Percentiles rank a stretch among this genome's conserved stretches.
phyloP scores from a whole-genome alignment of 2,888 invertebrate genomes.

The Macroteleia sp. region DNA sequence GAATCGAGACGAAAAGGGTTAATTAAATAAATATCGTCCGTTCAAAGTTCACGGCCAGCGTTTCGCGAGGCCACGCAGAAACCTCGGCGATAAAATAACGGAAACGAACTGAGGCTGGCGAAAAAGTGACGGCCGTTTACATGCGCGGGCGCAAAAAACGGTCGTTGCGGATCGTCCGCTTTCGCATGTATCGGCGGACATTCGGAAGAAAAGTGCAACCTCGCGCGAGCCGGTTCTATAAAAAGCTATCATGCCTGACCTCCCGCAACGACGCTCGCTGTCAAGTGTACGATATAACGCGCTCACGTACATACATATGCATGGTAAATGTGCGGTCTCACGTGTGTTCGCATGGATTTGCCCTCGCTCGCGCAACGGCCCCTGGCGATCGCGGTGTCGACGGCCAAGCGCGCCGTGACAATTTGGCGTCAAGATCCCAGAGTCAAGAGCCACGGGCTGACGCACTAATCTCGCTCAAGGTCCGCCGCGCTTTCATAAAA shows the following conservation, averaged over 20 bases:
- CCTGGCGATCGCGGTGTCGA: constrained; percentile 50
- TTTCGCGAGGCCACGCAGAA: neutral
- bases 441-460: constrained; percentile 48
- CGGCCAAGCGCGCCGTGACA: constrained; percentile 54
- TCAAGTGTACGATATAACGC: constrained; percentile 69
- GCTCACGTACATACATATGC: constrained; percentile 27
- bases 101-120: constrained; percentile 18
- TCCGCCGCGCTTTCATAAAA: constrained; percentile 32
- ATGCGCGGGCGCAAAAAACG: constrained; percentile 13
- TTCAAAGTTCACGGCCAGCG: constrained; percentile 29
- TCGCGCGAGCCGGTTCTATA: constrained; percentile 74
- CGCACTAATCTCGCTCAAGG: constrained; percentile 60
- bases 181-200: constrained; percentile 35
- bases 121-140: constrained; percentile 36
- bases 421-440: constrained; percentile 52
- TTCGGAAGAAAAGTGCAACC: constrained; percentile 63
- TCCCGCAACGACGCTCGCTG: constrained; percentile 77
- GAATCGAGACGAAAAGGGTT: constrained; percentile 7
- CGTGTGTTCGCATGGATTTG: constrained; percentile 27
- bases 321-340: constrained; percentile 39
- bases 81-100: constrained; percentile 34
- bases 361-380: constrained; percentile 39
- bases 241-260: constrained; percentile 81
- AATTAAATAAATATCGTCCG: constrained; percentile 9
- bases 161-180: constrained; percentile 5